Percentiles rank a stretch among this genome's conserved stretches.
phyloP scores from a whole-genome alignment of 2,888 invertebrate genomes.

The Mongoloraphidia duomilia region DNA sequence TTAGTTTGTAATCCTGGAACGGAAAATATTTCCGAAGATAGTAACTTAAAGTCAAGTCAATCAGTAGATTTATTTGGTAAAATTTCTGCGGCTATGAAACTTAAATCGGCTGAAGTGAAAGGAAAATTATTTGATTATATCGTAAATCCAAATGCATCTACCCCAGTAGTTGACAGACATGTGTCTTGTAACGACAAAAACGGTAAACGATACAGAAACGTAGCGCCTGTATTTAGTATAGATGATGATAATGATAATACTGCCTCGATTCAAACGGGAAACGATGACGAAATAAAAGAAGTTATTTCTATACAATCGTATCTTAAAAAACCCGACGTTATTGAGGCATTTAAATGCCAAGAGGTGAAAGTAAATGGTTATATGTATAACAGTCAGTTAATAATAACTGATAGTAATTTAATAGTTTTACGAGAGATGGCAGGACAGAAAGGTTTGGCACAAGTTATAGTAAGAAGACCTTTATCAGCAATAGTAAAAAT shows the following conservation, averaged over 20 bases:
- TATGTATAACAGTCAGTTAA: slow-evolving; percentile 75
- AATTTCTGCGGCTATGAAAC: slow-evolving; percentile 74
- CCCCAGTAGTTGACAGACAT: slow-evolving; percentile 52
- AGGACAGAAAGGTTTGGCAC: slow-evolving; percentile 62
- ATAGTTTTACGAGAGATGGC: slow-evolving; percentile 70
- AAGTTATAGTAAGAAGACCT: slow-evolving; percentile 75
- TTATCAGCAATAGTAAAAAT: slow-evolving; percentile 90
- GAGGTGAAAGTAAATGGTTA: slow-evolving; percentile 82
- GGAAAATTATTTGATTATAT: slow-evolving; percentile 87
- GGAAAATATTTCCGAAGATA: slow-evolving; percentile 21
- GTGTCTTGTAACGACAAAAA: slow-evolving; percentile 73
- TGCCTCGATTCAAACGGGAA: slow-evolving; percentile 29
- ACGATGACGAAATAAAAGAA: slow-evolving; percentile 55
- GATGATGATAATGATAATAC: slow-evolving; percentile 68
- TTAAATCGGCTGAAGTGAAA: slow-evolving; percentile 83
- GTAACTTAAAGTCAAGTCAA: slow-evolving; percentile 18
- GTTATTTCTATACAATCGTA: slow-evolving; percentile 67
- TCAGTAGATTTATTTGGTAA: slow-evolving; percentile 66
- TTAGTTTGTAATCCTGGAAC: slow-evolving; percentile 57
- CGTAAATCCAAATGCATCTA: slow-evolving; percentile 59
- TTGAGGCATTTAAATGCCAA: slow-evolving; percentile 80
- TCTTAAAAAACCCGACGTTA: slow-evolving; percentile 67
- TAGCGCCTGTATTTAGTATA: slow-evolving; percentile 87
- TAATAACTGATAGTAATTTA: slow-evolving; percentile 75
- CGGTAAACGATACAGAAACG: slow-evolving; percentile 79